These are phyloP conservation scores for Ceraclea dissimilis DNA, from an alignment of 2,888 invertebrate species.

Conservation along the genomic window DNA sequence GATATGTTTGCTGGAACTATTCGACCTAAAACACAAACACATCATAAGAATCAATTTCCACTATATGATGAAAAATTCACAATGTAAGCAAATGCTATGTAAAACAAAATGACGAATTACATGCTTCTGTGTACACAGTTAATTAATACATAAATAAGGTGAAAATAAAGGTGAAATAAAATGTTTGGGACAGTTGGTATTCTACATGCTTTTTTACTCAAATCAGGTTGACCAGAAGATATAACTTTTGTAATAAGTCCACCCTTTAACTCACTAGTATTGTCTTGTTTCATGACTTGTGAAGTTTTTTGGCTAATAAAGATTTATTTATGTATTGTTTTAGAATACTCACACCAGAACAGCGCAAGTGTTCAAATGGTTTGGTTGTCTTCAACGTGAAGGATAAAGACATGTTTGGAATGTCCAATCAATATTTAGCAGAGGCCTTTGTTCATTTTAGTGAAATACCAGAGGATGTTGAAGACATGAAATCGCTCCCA, in stretches of 20 bases:
- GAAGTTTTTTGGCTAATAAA: too few species aligned
- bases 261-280: too few species aligned
- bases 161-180: too few species aligned
- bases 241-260: too few species aligned
- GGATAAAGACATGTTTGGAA: slow-evolving; percentile 90
- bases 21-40: slow-evolving; percentile 82
- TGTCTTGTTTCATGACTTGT: too few species aligned
- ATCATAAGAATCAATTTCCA: slow-evolving; percentile 88
- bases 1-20: slow-evolving; percentile 69
- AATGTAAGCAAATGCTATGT: slow-evolving; percentile 83
- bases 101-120: too few species aligned
- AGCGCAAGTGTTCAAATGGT: slow-evolving; percentile 59
- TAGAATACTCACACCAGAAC: slow-evolving; percentile 66
- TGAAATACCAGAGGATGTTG: slow-evolving; percentile 59
- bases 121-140: too few species aligned
- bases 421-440: slow-evolving; percentile 89
- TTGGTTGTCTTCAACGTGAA: slow-evolving; percentile 85
- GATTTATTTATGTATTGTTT: too few species aligned
- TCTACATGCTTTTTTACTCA: too few species aligned
- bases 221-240: too few species aligned
- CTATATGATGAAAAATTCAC: slow-evolving; percentile 91
- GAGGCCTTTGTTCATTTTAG: slow-evolving; percentile 84
- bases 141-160: too few species aligned
- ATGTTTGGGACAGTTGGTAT: too few species aligned
- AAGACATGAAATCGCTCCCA: slow-evolving; percentile 53